Base-by-base conservation (phyloP, 2,888 invertebrate genomes). In the Vanessa cardui region DNA sequence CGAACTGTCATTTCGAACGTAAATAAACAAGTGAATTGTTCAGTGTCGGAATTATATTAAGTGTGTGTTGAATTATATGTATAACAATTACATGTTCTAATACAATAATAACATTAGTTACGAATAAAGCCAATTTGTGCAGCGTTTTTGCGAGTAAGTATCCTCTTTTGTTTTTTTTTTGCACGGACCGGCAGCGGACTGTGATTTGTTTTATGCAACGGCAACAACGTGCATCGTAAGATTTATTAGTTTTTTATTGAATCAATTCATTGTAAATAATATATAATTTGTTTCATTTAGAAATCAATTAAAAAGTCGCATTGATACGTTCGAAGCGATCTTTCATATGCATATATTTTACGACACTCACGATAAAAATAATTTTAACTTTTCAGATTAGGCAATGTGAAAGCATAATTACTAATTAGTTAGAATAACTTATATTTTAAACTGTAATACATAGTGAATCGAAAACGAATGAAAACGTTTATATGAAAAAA, bases 101-200 rank as follows among this genome's bases (percentile, higher is more conserved):
- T 26, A 62, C 61, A 26, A 50, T 33, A 62, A 39, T 54, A 47
- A 56, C n/a, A 62, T 52, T 52, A 12, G 15, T 50, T 58, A 52
- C 12, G 16, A 59, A 63, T 61, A 61, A 33, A 18, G 84, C 79
- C 77, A 78, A 78, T 80, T 80, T 82, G 85, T 87, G 83, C 85
- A 83, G 80, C 84, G 83, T 85, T 84, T 85, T 89, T 85, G 79
- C 82, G 74, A 82, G 91, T 91, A 79, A 90, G 91, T 91, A 83
- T 73, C 74, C 75, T 78, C 80, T 83, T 83, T 82, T 80, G 76
- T 82, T 77, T 81, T 86, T 81, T 86, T 54, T 87, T 83, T 83
- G 84, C 83, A 69, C 71, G 65, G 83, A 83, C 71, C 72, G 64
- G 75, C 76, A 74, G 78, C 77, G 77, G 82, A 81, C 85, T 81